Evolutionary conservation across 2,797 vertebrate genomes (phyloP), one percentile per base, ranked within the genome.

Genomic region (Anas bernieri): DNA sequence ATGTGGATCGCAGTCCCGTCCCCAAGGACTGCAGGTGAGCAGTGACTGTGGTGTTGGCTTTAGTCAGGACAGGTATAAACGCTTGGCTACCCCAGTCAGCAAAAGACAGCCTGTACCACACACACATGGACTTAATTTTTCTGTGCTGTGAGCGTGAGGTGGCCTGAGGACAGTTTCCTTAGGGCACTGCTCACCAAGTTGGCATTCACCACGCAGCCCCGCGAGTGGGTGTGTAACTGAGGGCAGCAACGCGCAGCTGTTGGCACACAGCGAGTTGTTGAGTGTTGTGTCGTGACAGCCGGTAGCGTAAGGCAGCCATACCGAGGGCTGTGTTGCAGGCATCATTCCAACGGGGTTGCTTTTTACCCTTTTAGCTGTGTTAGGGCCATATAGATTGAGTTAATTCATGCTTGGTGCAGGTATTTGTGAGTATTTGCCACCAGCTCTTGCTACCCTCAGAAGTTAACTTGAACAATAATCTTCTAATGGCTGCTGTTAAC

Each of bases 351-450:
- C 8, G 1, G 9, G 43, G 31, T 21, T 67, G 39, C 6, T 8
- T 67, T 83, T 62, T 37, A 31, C 31, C 23, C 39, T 61, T 22
- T n/a, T 45, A 16, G 20, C 30, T 45, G 30, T 31, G 30, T 45
- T 22, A n/a, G 16, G 63, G 30, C 63, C 31, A 0, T n/a, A 5
- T 25, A 9, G 43, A 25, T 46, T 12, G 16, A 8, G 14, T 64
- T 31, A 16, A 13, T 8, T 14, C 17, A 1, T 0, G 0, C 62
- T n/a, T 0, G 0, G 50, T 25, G 37, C 4, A 3, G 17, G 41
- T n/a, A 50, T 37, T 68, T 85, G 37, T 46, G 69, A 61, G 48
- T 82, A n/a, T 91, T 28, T 45, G 77, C 61, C 64, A 25, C 11
- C n/a, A 11, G 14, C 18, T 45, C 84, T 83, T 48, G 39, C 33